Conservation (phyloP, 2,888 invertebrate genomes). For the Autographa pulchrina region DNA sequence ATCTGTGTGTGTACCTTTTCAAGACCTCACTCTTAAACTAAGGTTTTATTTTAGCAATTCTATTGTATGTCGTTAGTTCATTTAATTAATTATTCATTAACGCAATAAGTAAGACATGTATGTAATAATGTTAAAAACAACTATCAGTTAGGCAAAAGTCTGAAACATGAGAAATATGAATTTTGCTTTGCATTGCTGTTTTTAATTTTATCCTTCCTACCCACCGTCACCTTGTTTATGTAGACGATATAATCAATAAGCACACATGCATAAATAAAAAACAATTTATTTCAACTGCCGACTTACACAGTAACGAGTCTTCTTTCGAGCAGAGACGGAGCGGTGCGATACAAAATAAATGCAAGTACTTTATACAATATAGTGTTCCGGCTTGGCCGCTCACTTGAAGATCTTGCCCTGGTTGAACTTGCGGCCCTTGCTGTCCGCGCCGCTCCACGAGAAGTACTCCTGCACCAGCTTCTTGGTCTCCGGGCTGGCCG, state of each 20-base stretch:
- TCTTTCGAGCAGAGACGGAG: constrained; percentile 57
- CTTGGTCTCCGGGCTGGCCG: constrained; percentile 94
- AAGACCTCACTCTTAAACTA: constrained; percentile 15
- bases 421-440: constrained; percentile 97
- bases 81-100: constrained; percentile 45
- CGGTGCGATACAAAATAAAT: constrained; percentile 70
- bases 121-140: constrained; percentile 74
- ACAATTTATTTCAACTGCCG: constrained; percentile 74
- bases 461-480: constrained; percentile 96
- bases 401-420: constrained; percentile 99
- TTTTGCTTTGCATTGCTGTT: constrained; percentile 78
- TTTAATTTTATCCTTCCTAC: constrained; percentile 53
- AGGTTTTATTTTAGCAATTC: constrained; percentile 47
- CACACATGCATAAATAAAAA: constrained; percentile 75
- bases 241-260: constrained; percentile 30
- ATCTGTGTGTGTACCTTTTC: constrained; percentile 26
- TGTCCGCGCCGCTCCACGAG: constrained; percentile 96
- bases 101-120: constrained; percentile 69
- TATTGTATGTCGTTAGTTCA: constrained; percentile 63
- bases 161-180: constrained; percentile 81
- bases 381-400: constrained; percentile 33
- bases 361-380: constrained; percentile 64
- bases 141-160: constrained; percentile 85
- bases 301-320: constrained; percentile 67
- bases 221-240: no score